Base-by-base conservation (phyloP, 2,888 invertebrate species). In the Drosophila kuntzei region DNA sequence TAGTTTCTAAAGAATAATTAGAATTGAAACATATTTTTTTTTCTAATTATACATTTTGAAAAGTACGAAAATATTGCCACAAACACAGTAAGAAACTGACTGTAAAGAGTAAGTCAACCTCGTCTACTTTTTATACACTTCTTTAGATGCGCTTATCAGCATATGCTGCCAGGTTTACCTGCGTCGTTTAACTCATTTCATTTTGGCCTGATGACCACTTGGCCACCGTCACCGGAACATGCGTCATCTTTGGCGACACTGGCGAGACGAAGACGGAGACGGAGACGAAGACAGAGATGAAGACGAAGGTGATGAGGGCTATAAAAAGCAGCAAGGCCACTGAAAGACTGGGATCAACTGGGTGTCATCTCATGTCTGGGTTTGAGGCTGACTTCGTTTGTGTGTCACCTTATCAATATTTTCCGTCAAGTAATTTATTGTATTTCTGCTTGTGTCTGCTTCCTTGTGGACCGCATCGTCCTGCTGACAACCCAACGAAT, bases 361-460 rank as follows among this genome's bases (percentile, higher is more conserved):
- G 85, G 85, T 82, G 81, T 83, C 80, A 76, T 80, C 81, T 65
- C 65, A 51, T 61, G 73, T 69, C 76, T 72, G 76, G 66, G 65
- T 9, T 16, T 36, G 55, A 46, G 44, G 25, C n/a, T 14, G n/a
- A 37, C 66, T 58, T 71, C 62, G 55, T 63, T 53, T 76, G 66
- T 80, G 80, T 79, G 84, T 79, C 85, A 79, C 73, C 90, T 90
- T 90, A 90, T 90, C 90, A 90, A 90, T 89, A 89, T 90, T 90
- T 83, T 81, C 70, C 83, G 90, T 90, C 90, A 84, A 87, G 88
- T 90, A 90, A 90, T 90, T 90, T 90, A 90, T 83, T 86, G 88
- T 72, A 72, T 87, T 89, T 90, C 61, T 74, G 68, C 25, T 68
- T 68, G 75, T 69, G 72, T 79, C 68, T 73, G 73, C 80, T 82